Percentiles rank a stretch among this genome's conserved stretches.
These are phyloP conservation scores for Silurus meridionalis DNA, from an alignment of 2,113 vertebrate genomes.

Conservation along the genomic window DNA sequence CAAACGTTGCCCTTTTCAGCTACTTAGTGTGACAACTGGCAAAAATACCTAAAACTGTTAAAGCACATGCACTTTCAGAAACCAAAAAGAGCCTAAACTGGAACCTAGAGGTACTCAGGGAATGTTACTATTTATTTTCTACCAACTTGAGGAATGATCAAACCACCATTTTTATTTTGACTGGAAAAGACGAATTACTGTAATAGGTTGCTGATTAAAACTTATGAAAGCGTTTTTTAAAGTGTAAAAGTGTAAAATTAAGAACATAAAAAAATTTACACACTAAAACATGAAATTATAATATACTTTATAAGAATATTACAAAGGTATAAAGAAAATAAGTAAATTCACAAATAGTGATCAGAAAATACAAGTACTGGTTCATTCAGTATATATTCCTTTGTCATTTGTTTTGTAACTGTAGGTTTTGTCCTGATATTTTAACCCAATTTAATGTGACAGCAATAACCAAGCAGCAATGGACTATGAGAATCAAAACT, in stretches of 20 bases:
- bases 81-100: background rate
- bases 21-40: background rate
- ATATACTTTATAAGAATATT: background rate
- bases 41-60: background rate
- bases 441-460: background rate
- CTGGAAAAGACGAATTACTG: too few relatives aligned
- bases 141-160: too few relatives aligned
- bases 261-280: too few relatives aligned
- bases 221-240: too few relatives aligned
- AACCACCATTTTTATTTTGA: too few relatives aligned
- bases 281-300: background rate
- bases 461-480: background rate
- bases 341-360: background rate
- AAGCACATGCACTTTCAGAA: background rate
- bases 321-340: background rate
- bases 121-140: background rate
- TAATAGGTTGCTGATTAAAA: too few relatives aligned
- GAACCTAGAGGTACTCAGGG: constrained; percentile 6
- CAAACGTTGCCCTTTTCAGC: too few relatives aligned
- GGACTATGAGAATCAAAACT: background rate
- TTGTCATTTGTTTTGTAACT: background rate
- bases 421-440: background rate
- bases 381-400: background rate
- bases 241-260: too few relatives aligned
- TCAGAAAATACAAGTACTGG: background rate